Evolutionary conservation across 2,113 vertebrate species (phyloP).

Genomic region (Nesoenas mayeri): DNA sequence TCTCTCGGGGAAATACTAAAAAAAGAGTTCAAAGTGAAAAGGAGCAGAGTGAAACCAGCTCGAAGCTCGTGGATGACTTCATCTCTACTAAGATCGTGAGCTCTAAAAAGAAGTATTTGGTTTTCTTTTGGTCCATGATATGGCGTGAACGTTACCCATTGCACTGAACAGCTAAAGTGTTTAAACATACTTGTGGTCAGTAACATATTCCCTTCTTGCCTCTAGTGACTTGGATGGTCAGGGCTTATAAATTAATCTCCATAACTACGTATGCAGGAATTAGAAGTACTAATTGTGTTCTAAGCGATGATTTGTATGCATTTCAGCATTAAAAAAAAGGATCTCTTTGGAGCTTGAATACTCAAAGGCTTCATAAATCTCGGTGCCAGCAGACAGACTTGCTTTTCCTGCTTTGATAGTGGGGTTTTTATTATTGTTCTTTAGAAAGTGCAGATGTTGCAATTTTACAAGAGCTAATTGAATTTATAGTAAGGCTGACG

Average conservation of each 20-base stretch:
- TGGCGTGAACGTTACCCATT: background rate
- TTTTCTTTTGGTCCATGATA: background rate
- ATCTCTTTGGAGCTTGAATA: background rate
- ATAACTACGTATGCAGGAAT: background rate
- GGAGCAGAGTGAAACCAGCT: background rate
- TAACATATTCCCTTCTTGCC: background rate
- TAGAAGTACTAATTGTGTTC: slow-evolving; percentile 10
- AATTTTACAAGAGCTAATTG: slow-evolving; percentile 29
- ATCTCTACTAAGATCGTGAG: background rate
- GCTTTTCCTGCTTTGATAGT: slow-evolving; percentile 31
- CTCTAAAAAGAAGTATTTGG: background rate
- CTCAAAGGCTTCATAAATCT: slow-evolving; percentile 41
- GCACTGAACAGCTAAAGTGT: background rate
- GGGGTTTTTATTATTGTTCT: background rate
- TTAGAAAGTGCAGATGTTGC: slow-evolving; percentile 41
- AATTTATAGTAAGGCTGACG: background rate
- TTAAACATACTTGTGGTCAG: background rate
- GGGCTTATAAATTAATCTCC: slow-evolving; percentile 2
- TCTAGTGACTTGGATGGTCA: background rate
- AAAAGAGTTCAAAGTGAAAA: background rate
- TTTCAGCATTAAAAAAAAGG: slow-evolving; percentile 20
- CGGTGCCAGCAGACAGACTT: background rate
- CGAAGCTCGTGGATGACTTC: background rate
- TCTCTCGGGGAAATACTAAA: background rate
- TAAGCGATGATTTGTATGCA: background rate